Evolutionary conservation across 1,140 invertebrate genomes (phyloP), one percentile per base, ranked within the genome.

Genomic region (Reticulitermes speratus): DNA sequence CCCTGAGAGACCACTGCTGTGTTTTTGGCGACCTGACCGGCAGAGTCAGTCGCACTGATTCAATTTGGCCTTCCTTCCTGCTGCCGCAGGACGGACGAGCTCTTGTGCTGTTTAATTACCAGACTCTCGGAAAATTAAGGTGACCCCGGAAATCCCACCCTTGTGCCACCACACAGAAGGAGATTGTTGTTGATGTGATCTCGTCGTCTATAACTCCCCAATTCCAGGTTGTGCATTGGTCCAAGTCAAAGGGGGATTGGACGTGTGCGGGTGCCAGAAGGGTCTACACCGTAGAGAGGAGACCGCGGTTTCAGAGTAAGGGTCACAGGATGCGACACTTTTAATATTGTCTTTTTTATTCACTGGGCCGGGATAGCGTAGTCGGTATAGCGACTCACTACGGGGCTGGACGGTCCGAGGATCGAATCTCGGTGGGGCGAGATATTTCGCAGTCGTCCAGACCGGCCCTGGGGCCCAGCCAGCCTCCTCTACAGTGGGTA

Each of bases 71-170:
- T 75, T 75, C 65, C 65, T 75, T 75, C 65, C 65, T 75, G 65
- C 65, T 75, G 65, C 65, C 65, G 52, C 52, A n/a, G 65, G 65
- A 75, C 65, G 25, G 65, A n/a, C 65, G 8, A 30, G 65, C 65
- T 75, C 65, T 75, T 75, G 65, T 75, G 65, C 65, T 75, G 65
- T 75, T 75, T 75, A 75, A 75, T 75, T 75, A 75, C 65, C n/a
- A 75, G 65, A 75, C 65, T 75, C 65, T 75, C 65, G n/a, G 65
- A 75, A 75, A 75, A 75, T 75, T 75, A 75, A 75, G 65, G 65
- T 75, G 65, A 75, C 65, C 65, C 65, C n/a, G 65, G 65, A 75
- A 75, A 75, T 30, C 65, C 65, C 65, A 75, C 65, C 65, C 65
- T 75, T 25, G 65, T 75, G 65, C 65, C 65, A 75, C 65, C 65